phyloP scores from a whole-genome alignment of 2,888 invertebrate genomes.

The Andrena praecox region DNA sequence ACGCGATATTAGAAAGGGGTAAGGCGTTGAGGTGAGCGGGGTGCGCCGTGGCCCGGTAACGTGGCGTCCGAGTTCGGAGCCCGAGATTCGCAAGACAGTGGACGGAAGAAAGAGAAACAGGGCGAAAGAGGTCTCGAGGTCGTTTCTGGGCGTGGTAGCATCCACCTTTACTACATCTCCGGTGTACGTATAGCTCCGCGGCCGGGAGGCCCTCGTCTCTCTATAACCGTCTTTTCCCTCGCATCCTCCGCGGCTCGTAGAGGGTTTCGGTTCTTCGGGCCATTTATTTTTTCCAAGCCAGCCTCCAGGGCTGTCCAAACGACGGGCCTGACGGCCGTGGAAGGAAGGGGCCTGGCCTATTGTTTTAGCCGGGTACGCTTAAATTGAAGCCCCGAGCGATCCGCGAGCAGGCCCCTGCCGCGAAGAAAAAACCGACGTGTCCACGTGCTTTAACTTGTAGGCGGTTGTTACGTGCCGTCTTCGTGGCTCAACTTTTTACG shows the following conservation, averaged over 20 bases:
- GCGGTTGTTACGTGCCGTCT: conserved; percentile 66
- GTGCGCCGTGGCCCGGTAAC: too few species aligned
- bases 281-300: conserved; percentile 78
- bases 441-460: conserved; percentile 73
- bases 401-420: conserved; percentile 35
- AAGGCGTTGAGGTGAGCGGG: too few species aligned
- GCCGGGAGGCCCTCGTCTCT: conserved; percentile 37
- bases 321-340: conserved; percentile 71
- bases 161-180: conserved; percentile 75
- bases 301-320: conserved; percentile 79
- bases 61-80: conserved; percentile 25
- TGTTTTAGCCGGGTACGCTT: conserved; percentile 77
- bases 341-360: conserved; percentile 72
- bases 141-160: conserved; percentile 81
- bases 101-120: conserved; percentile 66
- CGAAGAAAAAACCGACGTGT: conserved; percentile 64
- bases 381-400: conserved; percentile 76
- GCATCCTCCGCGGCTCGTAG: conserved; percentile 53
- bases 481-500: conserved; percentile 28
- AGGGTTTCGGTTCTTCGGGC: conserved; percentile 76
- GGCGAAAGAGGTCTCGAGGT: conserved; percentile 76
- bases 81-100: conserved; percentile 67
- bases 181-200: conserved; percentile 54
- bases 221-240: conserved; percentile 66
- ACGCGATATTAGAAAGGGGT: not conserved